Percentiles rank a stretch among this genome's conserved stretches.
phyloP scores from a whole-genome alignment of 1,140 invertebrate species.

The Antheraea mylitta region DNA sequence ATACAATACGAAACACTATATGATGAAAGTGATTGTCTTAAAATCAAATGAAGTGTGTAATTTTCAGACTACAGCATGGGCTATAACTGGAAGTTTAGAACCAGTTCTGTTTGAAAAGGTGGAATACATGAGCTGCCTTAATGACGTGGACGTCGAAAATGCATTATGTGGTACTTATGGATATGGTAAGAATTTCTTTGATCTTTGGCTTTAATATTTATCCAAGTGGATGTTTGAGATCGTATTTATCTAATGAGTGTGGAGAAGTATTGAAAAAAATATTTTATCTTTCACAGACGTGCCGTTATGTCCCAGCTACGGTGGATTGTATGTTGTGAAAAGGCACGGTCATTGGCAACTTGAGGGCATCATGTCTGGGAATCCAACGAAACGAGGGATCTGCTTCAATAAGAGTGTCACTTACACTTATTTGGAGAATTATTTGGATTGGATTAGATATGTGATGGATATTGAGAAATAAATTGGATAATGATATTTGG shows the following conservation, averaged over 20 bases:
- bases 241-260: too few relatives aligned
- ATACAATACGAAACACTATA: too few relatives aligned
- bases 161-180: slow-evolving; percentile 47
- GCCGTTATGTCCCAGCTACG: slow-evolving; percentile 54
- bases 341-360: slow-evolving; percentile 33
- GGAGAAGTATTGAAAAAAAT: background rate
- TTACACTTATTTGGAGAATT: slow-evolving; percentile 38
- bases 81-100: slow-evolving; percentile 38
- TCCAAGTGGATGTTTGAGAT: too few relatives aligned
- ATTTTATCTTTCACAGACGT: slow-evolving; percentile 39
- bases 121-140: slow-evolving; percentile 24
- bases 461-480: slow-evolving; percentile 14
- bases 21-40: too few relatives aligned
- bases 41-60: too few relatives aligned
- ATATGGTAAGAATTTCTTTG: slow-evolving; percentile 31
- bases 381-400: slow-evolving; percentile 28
- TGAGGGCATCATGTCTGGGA: slow-evolving; percentile 39
- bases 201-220: too few relatives aligned
- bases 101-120: slow-evolving; percentile 40
- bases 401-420: slow-evolving; percentile 42
- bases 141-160: slow-evolving; percentile 24
- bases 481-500: background rate
- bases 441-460: slow-evolving; percentile 42
- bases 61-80: slow-evolving; percentile 36
- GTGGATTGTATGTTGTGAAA: slow-evolving; percentile 40